A percentile compares a stretch with the other conserved stretches of the same genome.
Evolutionary conservation across 2,888 invertebrate species (phyloP).

Genomic region (Dasysyrphus albostriatus): DNA sequence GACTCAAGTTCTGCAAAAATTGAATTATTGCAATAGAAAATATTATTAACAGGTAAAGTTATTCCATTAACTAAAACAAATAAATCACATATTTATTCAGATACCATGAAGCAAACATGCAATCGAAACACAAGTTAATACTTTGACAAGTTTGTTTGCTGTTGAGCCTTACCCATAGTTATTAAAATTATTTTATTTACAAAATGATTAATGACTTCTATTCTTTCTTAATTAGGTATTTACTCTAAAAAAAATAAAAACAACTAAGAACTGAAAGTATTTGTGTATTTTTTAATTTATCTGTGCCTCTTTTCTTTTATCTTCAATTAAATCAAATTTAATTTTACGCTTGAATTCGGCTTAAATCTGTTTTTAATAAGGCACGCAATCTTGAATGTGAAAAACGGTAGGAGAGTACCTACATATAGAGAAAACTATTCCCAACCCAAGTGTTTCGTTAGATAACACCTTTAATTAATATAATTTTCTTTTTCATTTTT

Average conservation of each 20-base stretch:
- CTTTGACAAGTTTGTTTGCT: constrained; percentile 1
- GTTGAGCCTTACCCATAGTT: not conserved
- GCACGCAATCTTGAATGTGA: constrained; percentile 32
- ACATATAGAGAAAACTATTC: constrained; percentile 46
- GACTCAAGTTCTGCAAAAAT: not conserved
- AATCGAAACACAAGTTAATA: not conserved
- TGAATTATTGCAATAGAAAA: not conserved
- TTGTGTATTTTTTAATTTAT: not conserved
- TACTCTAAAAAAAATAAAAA: not conserved
- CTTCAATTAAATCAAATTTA: not conserved
- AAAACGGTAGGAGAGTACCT: constrained; percentile 15
- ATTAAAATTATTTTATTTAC: not conserved
- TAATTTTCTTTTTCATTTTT: constrained; percentile 26
- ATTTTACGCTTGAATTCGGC: not conserved
- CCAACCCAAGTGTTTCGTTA: constrained; percentile 31
- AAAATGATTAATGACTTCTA: constrained; percentile 17
- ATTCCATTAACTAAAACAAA: not conserved
- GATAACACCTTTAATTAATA: constrained; percentile 42
- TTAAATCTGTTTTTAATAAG: constrained; percentile 2
- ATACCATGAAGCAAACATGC: not conserved
- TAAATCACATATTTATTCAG: not conserved
- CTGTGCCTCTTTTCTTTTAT: not conserved
- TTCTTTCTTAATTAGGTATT: not conserved
- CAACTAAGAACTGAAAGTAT: constrained; percentile 1
- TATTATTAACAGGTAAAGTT: not conserved